phyloP scores from a whole-genome alignment of 92 coral and sea anemone genomes.

The Porites divaricata region DNA sequence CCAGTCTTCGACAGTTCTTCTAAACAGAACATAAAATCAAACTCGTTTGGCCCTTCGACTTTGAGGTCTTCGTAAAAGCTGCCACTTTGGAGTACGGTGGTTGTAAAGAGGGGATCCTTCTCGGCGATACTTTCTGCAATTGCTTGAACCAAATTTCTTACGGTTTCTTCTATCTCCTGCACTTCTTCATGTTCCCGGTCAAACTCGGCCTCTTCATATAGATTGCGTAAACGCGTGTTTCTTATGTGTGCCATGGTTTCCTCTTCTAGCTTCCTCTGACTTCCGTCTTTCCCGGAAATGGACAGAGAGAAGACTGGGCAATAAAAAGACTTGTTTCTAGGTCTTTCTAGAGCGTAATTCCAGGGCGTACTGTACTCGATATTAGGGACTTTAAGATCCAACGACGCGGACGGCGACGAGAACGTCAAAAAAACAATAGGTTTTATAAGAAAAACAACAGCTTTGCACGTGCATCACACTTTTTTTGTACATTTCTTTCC shows the following conservation, averaged over 20 bases:
- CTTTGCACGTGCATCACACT: too few relatives aligned
- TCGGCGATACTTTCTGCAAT: constrained; percentile 31
- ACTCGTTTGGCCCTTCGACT: constrained; percentile 66
- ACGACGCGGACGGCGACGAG: too few relatives aligned
- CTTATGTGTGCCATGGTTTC: background rate
- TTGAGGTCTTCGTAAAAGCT: constrained; percentile 63
- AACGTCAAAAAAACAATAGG: too few relatives aligned
- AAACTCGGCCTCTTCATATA: constrained; percentile 47
- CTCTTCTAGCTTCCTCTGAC: background rate
- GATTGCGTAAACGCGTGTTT: constrained; percentile 13
- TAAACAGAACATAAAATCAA: constrained; percentile 64
- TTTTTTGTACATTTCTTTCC: too few relatives aligned
- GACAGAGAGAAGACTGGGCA: background rate
- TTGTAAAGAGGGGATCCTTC: constrained; percentile 40
- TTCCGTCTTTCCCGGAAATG: constrained; percentile 22
- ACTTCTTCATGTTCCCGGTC: constrained; percentile 53
- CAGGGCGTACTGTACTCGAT: too few relatives aligned
- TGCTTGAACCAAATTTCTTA: constrained; percentile 28
- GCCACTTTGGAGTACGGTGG: constrained; percentile 44
- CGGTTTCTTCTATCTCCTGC: constrained; percentile 46
- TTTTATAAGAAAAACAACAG: too few relatives aligned
- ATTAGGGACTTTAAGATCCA: too few relatives aligned
- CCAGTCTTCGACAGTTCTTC: constrained; percentile 42
- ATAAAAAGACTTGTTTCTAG: background rate
- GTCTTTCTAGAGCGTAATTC: too few relatives aligned